phyloP scores from a whole-genome alignment of 2,113 vertebrate species.

The Podiceps cristatus region DNA sequence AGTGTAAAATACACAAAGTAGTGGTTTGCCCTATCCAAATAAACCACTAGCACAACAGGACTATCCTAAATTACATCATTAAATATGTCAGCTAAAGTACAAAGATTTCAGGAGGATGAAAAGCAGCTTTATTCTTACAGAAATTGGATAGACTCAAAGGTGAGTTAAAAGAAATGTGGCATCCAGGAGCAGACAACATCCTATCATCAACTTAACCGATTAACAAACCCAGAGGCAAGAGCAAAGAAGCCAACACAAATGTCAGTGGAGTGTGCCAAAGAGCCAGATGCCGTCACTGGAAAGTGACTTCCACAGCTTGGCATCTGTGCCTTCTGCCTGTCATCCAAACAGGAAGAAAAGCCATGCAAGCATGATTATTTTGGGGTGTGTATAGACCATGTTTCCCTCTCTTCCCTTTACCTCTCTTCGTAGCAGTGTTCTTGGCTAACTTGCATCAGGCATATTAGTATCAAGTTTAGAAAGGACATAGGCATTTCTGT shows the following conservation, averaged over 20 bases:
- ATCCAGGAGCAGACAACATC: neutral
- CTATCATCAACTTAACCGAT: neutral
- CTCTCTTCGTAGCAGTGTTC: neutral
- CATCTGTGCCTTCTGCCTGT: slow-evolving; percentile 6
- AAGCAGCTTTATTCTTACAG: neutral
- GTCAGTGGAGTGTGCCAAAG: neutral
- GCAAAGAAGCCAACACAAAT: slow-evolving; percentile 17
- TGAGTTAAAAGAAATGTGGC: neutral
- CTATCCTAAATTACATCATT: slow-evolving; percentile 20
- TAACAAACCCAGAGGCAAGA: neutral
- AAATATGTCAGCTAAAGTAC: neutral
- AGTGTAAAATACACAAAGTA: neutral
- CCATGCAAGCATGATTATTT: neutral
- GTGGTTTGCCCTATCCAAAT: neutral
- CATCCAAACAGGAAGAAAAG: neutral
- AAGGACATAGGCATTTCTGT: neutral
- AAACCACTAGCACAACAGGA: slow-evolving; percentile 4
- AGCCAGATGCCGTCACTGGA: slow-evolving; percentile 39
- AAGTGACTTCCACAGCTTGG: slow-evolving; percentile 11
- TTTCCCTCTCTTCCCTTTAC: neutral
- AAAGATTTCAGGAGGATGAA: neutral
- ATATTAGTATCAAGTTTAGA: neutral
- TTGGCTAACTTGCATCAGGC: neutral
- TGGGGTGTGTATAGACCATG: neutral
- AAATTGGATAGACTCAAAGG: neutral